Base-by-base conservation (phyloP, 2,888 invertebrate species). In the Margaritifera margaritifera region DNA sequence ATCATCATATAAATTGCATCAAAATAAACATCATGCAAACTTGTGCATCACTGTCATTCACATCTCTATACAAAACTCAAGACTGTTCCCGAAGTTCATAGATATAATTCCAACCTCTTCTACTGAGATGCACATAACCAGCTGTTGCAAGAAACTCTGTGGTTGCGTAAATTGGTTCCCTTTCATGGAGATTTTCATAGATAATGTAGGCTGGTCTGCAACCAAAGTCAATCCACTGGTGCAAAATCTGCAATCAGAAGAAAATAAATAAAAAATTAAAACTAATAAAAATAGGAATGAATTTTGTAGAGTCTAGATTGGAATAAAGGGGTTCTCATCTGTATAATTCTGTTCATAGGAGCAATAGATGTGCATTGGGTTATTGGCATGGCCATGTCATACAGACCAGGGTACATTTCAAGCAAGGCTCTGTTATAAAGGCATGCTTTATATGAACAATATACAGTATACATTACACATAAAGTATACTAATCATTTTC, bases 171-270 rank as follows among this genome's bases (percentile, higher is more conserved):
- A 77, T 53, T 18, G 71, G 64, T 66, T 82, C 83, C 19, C 68
- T 66, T 42, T 80, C 79, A 64, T 84, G 84, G 4, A 85, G 61
- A 18, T 71, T 69, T 65, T 85, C 85, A 64, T 83, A 83, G n/a
- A 85, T 77, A 11, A 85, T 82, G 62, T 81, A 85, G 2, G 77
- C 80, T 18, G 85, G 85, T 56, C 82, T 69, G 67, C 73, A 84
- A 5, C 77, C 78, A 0, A 75, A 66, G 8, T 70, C 67, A 20
- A 85, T 80, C 77, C 81, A 85, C 67, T 81, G 80, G 25, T 79
- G 80, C 11, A 85, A 63, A 24, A 85, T 82, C 85, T 85, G 78
- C 3, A 66, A 66, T 68, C 56, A 25, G 54, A 52, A 53, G 53
- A 31, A 55, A 67, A 62, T n/a, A 53, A 31, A 27, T 27, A 63